phyloP scores from a whole-genome alignment of 2,797 vertebrate genomes.

The Sebastes jordani region DNA sequence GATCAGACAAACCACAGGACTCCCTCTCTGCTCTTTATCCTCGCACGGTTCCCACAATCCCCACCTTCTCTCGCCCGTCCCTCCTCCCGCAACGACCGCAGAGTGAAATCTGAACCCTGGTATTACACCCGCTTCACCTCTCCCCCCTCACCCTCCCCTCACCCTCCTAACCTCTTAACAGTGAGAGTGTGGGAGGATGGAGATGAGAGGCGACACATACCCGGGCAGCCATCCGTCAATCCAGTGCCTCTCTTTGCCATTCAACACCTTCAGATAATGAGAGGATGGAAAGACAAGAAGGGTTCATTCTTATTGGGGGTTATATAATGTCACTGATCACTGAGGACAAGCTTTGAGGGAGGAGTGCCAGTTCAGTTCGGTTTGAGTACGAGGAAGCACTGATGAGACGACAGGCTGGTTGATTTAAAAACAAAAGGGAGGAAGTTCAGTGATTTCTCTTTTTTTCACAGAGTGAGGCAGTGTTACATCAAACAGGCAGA shows the following conservation, averaged over 20 bases:
- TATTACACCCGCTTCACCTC: slow-evolving; percentile 71
- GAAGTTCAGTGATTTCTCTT: slow-evolving; percentile 51
- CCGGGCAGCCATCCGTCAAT: slow-evolving; percentile 52
- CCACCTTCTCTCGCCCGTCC: slow-evolving; percentile 65
- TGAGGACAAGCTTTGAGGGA: slow-evolving; percentile 26
- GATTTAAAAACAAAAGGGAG: slow-evolving; percentile 43
- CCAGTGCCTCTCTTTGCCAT: slow-evolving; percentile 45
- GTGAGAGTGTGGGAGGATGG: slow-evolving; percentile 65
- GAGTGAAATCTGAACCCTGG: slow-evolving; percentile 82
- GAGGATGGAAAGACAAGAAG: slow-evolving; percentile 55
- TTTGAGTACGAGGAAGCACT: neutral
- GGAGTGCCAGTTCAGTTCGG: slow-evolving; percentile 13
- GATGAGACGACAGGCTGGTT: slow-evolving; percentile 6
- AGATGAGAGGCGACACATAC: slow-evolving; percentile 37
- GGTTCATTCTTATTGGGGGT: slow-evolving; percentile 47
- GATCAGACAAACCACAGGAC: slow-evolving; percentile 72
- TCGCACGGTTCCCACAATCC: slow-evolving; percentile 67
- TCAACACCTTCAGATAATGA: slow-evolving; percentile 65
- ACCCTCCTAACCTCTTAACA: slow-evolving; percentile 19
- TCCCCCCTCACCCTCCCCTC: neutral
- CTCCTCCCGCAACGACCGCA: slow-evolving; percentile 72
- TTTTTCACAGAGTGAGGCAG: slow-evolving; percentile 10
- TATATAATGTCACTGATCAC: slow-evolving; percentile 55
- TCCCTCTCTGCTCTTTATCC: slow-evolving; percentile 73
- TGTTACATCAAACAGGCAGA: slow-evolving; percentile 1